These are phyloP conservation scores for Anarsia innoxiella DNA, from an alignment of 2,888 invertebrate genomes.

Conservation along the genomic window DNA sequence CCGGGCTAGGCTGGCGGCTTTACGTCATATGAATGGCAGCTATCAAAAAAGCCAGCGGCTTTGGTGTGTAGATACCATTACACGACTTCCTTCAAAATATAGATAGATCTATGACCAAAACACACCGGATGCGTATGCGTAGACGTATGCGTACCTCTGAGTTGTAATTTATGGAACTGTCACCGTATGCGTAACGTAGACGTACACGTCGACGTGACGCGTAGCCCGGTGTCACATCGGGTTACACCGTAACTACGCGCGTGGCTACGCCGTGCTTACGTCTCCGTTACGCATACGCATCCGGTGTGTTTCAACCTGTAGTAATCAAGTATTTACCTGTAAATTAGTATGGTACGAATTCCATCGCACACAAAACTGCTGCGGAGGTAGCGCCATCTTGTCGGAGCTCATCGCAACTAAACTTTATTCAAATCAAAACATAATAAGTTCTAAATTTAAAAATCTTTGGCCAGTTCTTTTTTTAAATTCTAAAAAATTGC, in stretches of 20 bases:
- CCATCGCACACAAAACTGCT: constrained; percentile 86
- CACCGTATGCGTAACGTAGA: neutral
- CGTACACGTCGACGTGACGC: no score
- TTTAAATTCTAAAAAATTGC: constrained; percentile 36
- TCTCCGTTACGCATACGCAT: neutral
- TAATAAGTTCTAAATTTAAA: constrained; percentile 22
- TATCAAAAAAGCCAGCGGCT: no score
- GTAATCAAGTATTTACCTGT: constrained; percentile 76
- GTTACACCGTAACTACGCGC: no score
- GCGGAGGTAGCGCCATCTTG: constrained; percentile 72
- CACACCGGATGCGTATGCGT: no score
- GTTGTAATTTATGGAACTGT: neutral
- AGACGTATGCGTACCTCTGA: neutral
- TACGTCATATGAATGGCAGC: no score
- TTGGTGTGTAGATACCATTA: no score
- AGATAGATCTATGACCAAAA: no score
- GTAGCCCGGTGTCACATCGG: no score
- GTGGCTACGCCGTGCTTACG: no score
- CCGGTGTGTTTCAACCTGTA: neutral
- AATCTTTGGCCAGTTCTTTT: constrained; percentile 42
- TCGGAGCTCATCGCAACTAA: constrained; percentile 16
- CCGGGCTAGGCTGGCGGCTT: no score
- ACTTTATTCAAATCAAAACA: constrained; percentile 14
- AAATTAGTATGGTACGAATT: constrained; percentile 88
- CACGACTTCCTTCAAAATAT: no score